These are phyloP conservation scores for Rhodeus uyekii DNA, from an alignment of 2,797 vertebrate species.

Conservation along the genomic window DNA sequence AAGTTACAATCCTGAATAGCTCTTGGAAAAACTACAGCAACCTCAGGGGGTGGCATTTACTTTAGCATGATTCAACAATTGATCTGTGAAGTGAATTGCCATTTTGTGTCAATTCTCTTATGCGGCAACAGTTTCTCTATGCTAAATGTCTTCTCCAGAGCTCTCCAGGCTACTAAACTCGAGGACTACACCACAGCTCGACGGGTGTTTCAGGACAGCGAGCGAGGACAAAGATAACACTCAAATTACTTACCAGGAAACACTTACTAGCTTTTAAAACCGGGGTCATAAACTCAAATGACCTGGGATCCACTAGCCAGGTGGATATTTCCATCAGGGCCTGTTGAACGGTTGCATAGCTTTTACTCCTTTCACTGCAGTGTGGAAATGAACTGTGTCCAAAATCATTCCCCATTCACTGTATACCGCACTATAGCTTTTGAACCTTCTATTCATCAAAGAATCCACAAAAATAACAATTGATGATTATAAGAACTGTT, in stretches of 20 bases:
- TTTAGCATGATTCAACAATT: conserved; percentile 18
- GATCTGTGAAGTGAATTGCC: conserved; percentile 29
- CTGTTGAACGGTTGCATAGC: too few species aligned
- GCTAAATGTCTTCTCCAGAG: background rate
- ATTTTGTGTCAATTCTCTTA: conserved; percentile 31
- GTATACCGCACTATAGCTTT: background rate
- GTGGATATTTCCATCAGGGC: background rate
- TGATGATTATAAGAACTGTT: too few species aligned
- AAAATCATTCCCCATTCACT: background rate
- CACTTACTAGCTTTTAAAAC: conserved; percentile 1
- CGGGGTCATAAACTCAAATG: background rate
- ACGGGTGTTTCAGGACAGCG: background rate
- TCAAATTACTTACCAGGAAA: background rate
- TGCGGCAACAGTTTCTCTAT: background rate
- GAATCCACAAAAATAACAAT: too few species aligned
- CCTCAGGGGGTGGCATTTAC: conserved; percentile 30
- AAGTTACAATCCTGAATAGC: conserved; percentile 24
- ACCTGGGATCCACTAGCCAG: background rate
- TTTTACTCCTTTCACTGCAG: background rate
- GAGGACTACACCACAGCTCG: background rate
- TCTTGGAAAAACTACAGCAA: conserved; percentile 32
- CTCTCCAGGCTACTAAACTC: background rate
- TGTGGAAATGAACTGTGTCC: background rate
- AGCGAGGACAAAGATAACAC: background rate
- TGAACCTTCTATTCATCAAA: too few species aligned